A percentile compares a stretch with the other conserved stretches of the same genome.
These are phyloP conservation scores for Heliothis virescens DNA, from an alignment of 1,140 invertebrate species.

Conservation along the genomic window DNA sequence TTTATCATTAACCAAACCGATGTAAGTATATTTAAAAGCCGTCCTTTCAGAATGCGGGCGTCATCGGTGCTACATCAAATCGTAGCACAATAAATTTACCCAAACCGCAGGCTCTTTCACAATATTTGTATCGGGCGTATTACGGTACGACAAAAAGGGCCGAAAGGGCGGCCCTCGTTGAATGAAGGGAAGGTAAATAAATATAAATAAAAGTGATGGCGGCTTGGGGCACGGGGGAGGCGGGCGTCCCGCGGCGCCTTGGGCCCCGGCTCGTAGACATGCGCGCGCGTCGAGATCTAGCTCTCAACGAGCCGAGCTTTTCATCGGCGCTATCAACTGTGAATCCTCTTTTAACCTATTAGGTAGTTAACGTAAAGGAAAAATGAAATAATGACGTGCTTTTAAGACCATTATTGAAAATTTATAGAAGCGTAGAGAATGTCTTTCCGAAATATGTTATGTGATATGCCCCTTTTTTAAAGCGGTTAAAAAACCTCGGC, in stretches of 20 bases:
- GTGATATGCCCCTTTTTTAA: too few relatives aligned
- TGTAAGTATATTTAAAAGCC: slow-evolving; percentile 19
- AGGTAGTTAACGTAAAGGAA: neutral
- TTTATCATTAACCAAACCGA: slow-evolving; percentile 22
- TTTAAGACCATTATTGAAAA: too few relatives aligned
- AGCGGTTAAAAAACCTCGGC: neutral
- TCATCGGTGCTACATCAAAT: slow-evolving; percentile 74
- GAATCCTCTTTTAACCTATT: slow-evolving; percentile 1
- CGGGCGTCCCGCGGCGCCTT: slow-evolving; percentile 77
- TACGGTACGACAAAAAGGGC: slow-evolving; percentile 81
- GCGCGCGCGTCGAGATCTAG: slow-evolving; percentile 38
- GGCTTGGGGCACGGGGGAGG: slow-evolving; percentile 62
- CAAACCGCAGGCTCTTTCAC: slow-evolving; percentile 83
- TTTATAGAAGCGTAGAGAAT: too few relatives aligned
- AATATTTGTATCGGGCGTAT: slow-evolving; percentile 84
- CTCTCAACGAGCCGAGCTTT: slow-evolving; percentile 40
- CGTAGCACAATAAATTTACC: slow-evolving; percentile 83
- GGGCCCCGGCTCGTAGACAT: slow-evolving; percentile 49
- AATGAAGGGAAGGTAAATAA: slow-evolving; percentile 86
- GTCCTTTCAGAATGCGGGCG: slow-evolving; percentile 54
- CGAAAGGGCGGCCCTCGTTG: slow-evolving; percentile 84
- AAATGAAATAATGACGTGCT: neutral
- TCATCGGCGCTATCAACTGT: slow-evolving; percentile 19
- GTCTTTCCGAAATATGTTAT: neutral
- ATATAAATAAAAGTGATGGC: slow-evolving; percentile 85